These are phyloP conservation scores for Coregonus suidteri DNA, from an alignment of 2,797 vertebrate species.

Conservation along the genomic window DNA sequence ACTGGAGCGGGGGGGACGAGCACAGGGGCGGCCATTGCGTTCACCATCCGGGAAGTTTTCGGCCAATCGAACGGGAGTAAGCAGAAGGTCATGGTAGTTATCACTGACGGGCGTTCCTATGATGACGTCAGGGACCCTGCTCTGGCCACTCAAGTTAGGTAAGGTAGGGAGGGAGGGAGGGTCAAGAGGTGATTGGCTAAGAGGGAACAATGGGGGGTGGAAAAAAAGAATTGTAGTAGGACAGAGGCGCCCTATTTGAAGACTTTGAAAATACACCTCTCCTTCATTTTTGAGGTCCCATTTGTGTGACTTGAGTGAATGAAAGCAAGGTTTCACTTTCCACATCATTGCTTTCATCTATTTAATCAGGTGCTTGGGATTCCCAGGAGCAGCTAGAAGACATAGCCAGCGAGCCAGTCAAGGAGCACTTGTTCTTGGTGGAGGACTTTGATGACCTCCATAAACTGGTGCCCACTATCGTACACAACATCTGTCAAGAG, in stretches of 20 bases:
- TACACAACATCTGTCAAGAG: conserved; percentile 82
- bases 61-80: too few relatives aligned
- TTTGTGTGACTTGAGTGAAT: too few relatives aligned
- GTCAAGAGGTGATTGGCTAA: conserved; percentile 80
- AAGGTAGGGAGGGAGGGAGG: conserved; percentile 25
- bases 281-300: too few relatives aligned
- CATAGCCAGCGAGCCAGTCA: conserved; percentile 77
- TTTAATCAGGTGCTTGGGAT: conserved; percentile 70
- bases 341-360: neutral
- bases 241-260: too few relatives aligned
- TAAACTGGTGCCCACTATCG: conserved; percentile 69
- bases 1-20: too few relatives aligned
- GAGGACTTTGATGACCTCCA: conserved; percentile 81
- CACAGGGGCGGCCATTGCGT: too few relatives aligned
- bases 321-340: neutral
- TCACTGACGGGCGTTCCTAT: conserved; percentile 84
- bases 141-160: conserved; percentile 80
- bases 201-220: conserved; percentile 51
- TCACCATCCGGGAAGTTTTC: too few relatives aligned
- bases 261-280: too few relatives aligned
- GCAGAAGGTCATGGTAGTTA: conserved; percentile 25
- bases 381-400: conserved; percentile 80
- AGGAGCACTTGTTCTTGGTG: conserved; percentile 81
- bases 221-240: neutral
- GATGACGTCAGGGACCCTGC: conserved; percentile 80